Evolutionary conservation across 2,797 vertebrate genomes (phyloP).

Genomic region (Acrocephalus scirpaceus): DNA sequence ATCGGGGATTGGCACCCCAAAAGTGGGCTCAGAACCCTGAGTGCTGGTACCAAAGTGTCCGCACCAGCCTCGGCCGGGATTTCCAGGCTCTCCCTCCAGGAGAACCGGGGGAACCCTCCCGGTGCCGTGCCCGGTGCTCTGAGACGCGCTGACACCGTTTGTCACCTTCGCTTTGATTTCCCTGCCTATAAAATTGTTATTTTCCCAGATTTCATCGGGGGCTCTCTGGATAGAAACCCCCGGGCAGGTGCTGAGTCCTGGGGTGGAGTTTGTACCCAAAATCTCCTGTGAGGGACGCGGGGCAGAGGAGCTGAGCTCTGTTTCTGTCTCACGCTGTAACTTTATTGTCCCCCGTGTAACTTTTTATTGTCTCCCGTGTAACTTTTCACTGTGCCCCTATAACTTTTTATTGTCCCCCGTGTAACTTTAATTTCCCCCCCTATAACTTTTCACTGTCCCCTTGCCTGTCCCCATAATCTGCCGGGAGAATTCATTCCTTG

Average conservation of each 20-base stretch:
- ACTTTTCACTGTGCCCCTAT: too few relatives aligned
- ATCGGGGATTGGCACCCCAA: not conserved
- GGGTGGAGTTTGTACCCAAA: accelerated
- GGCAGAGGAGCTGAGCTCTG: not conserved
- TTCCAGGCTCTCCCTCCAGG: accelerated
- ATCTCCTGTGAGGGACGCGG: accelerated
- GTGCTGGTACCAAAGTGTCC: accelerated
- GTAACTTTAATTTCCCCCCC: too few relatives aligned
- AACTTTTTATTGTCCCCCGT: not conserved
- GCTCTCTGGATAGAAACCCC: not conserved
- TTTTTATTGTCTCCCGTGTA: not conserved
- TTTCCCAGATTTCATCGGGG: not conserved
- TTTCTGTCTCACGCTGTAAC: not conserved
- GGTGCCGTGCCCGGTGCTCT: accelerated
- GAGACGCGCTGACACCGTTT: not conserved
- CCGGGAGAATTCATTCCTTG: accelerated
- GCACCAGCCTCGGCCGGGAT: accelerated
- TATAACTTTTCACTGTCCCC: not conserved
- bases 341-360: not conserved
- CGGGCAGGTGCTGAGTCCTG: not conserved
- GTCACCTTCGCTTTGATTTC: not conserved
- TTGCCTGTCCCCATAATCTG: accelerated
- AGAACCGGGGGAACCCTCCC: not conserved
- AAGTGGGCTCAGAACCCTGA: accelerated
- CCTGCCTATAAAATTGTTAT: accelerated